Evolutionary conservation across 2,797 vertebrate genomes (phyloP).

Genomic region (Pangasius djambal): DNA sequence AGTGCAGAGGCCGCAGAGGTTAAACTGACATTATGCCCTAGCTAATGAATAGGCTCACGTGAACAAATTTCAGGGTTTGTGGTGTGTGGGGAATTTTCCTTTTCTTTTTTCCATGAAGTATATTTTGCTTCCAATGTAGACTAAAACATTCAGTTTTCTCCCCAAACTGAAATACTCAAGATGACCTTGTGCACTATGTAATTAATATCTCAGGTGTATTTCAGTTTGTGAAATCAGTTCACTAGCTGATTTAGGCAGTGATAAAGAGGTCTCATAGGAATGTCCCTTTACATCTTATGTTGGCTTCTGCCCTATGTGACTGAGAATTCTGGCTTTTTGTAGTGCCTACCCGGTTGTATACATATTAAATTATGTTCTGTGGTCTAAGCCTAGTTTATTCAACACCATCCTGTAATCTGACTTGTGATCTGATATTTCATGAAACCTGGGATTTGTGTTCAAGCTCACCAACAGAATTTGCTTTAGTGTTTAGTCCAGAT

Average conservation of each 20-base stretch:
- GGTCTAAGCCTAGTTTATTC: constrained; percentile 31
- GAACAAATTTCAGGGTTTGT: constrained; percentile 48
- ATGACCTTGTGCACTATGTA: constrained; percentile 1
- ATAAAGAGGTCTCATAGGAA: not conserved
- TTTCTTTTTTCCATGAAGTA: not conserved
- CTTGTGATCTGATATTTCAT: constrained; percentile 15
- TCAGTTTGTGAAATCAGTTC: constrained; percentile 5
- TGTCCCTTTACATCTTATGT: not conserved
- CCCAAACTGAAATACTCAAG: not conserved
- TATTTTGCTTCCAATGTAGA: constrained; percentile 3
- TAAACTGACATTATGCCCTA: constrained; percentile 29
- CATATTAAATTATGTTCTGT: constrained; percentile 24
- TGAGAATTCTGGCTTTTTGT: constrained; percentile 16
- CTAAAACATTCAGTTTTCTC: not conserved
- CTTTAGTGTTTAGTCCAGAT: constrained; percentile 20
- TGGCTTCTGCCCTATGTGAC: not conserved
- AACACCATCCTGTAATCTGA: constrained; percentile 42
- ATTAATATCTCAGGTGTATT: constrained; percentile 10
- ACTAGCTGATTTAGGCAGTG: not conserved
- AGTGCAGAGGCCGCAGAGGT: not conserved
- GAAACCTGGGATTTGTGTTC: constrained; percentile 17
- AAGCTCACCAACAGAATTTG: constrained; percentile 20
- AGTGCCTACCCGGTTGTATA: not conserved
- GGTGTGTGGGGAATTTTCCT: not conserved
- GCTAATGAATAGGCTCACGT: constrained; percentile 10